phyloP scores from a whole-genome alignment of 2,888 invertebrate species.

The Beris chalybata region DNA sequence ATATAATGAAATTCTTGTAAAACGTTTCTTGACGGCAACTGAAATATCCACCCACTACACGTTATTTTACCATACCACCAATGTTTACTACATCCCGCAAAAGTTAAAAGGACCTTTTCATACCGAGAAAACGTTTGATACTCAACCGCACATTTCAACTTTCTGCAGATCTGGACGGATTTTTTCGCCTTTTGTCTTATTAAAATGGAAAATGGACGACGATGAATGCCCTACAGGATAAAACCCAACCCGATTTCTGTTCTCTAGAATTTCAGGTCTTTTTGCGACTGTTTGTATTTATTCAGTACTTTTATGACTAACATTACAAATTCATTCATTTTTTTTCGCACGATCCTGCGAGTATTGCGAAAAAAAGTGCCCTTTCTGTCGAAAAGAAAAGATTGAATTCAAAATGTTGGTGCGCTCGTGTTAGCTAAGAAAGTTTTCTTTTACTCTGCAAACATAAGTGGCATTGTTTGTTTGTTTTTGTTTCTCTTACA shows the following conservation, averaged over 20 bases:
- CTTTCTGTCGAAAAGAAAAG: not conserved
- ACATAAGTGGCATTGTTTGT: no score
- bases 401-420: not conserved
- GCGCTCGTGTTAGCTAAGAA: not conserved
- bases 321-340: constrained; percentile 29
- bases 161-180: no score
- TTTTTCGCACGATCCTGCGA: not conserved
- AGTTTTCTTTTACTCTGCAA: no score
- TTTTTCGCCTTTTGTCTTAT: no score
- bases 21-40: constrained; percentile 6
- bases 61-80: not conserved
- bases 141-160: no score
- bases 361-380: not conserved
- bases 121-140: not conserved
- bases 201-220: no score
- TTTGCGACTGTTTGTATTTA: not conserved
- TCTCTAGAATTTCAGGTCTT: no score
- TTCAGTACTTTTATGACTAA: constrained; percentile 26
- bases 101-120: not conserved
- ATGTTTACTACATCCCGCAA: no score
- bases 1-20: constrained; percentile 32
- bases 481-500: not conserved
- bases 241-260: no score
- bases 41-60: not conserved
- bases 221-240: no score